These are phyloP conservation scores for Eilema sororculum DNA, from an alignment of 2,888 invertebrate genomes.

Conservation along the genomic window DNA sequence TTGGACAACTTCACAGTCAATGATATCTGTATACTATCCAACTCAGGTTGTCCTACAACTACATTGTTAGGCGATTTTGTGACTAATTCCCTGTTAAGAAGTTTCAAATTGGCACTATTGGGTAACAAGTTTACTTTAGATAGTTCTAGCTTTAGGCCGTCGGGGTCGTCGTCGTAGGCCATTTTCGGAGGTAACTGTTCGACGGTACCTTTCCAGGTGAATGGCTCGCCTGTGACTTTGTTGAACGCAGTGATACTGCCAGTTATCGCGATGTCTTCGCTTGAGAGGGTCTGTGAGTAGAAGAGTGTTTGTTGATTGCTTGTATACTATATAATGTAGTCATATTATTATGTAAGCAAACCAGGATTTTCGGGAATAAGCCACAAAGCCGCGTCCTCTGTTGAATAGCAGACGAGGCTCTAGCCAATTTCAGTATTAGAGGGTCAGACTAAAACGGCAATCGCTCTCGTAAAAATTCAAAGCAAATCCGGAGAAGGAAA, in stretches of 20 bases:
- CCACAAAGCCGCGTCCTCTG: too few relatives aligned
- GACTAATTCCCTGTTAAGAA: constrained; percentile 64
- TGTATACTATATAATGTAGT: not conserved
- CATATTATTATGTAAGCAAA: too few relatives aligned
- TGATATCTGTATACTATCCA: constrained; percentile 65
- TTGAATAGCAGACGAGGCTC: too few relatives aligned
- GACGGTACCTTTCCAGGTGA: constrained; percentile 66
- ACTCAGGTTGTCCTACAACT: constrained; percentile 62
- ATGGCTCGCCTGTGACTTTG: constrained; percentile 70
- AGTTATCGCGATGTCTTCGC: constrained; percentile 48
- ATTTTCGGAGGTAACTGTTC: constrained; percentile 56
- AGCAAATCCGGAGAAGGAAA: too few relatives aligned
- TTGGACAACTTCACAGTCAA: constrained; percentile 62
- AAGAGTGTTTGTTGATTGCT: not conserved
- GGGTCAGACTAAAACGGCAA: too few relatives aligned
- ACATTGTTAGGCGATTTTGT: constrained; percentile 59
- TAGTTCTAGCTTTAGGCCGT: constrained; percentile 61
- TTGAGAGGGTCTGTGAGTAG: constrained; percentile 58
- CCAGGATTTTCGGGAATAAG: too few relatives aligned
- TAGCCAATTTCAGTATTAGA: too few relatives aligned
- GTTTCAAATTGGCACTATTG: constrained; percentile 67
- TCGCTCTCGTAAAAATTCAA: too few relatives aligned
- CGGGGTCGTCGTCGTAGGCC: constrained; percentile 52
- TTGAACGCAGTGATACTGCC: constrained; percentile 74
- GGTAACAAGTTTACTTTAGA: constrained; percentile 67